Evolutionary conservation across 2,888 invertebrate genomes (phyloP).

Genomic region (Pyrocoelia pectoralis): DNA sequence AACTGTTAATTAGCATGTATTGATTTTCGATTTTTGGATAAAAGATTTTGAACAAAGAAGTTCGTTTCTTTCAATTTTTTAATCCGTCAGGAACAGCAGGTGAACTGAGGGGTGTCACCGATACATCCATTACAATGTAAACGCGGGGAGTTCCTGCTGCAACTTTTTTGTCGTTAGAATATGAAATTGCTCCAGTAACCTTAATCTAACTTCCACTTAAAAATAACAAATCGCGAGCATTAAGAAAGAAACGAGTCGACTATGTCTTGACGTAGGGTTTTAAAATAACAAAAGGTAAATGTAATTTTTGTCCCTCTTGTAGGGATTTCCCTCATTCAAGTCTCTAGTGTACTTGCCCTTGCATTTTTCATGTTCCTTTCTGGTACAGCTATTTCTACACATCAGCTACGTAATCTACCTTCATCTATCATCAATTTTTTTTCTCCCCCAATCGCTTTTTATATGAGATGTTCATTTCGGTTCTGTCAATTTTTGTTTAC

Average conservation of each 20-base stretch:
- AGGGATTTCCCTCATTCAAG: constrained; percentile 7
- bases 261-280: constrained; percentile 13
- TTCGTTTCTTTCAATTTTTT: background rate
- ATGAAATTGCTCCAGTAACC: no score
- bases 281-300: constrained; percentile 20
- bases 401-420: background rate
- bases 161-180: no score
- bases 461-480: no score
- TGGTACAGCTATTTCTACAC: constrained; percentile 7
- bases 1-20: background rate
- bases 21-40: background rate
- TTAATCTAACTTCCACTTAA: no score
- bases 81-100: background rate
- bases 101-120: no score
- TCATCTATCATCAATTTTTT: background rate
- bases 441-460: background rate
- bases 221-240: no score
- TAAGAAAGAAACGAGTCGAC: constrained; percentile 13
- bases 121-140: no score
- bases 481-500: no score
- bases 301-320: constrained; percentile 15
- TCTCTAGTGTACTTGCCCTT: constrained; percentile 20
- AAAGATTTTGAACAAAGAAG: background rate
- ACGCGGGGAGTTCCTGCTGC: no score
- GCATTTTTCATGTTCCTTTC: constrained; percentile 24